phyloP scores from a whole-genome alignment of 1,140 invertebrate species.

The Phymorhynchus buccinoides region DNA sequence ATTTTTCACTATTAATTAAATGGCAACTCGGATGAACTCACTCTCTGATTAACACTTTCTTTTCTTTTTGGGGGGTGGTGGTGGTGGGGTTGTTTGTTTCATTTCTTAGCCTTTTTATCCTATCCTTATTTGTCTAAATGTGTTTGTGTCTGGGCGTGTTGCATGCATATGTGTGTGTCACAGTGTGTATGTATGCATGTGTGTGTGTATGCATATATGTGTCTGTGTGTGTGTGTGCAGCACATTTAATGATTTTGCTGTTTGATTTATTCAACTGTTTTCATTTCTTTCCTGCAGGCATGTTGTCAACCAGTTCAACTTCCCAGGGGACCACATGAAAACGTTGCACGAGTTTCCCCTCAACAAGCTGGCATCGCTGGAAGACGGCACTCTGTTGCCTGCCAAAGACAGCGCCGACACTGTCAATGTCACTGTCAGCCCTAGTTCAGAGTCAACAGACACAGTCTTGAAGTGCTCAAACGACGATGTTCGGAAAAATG shows the following conservation, averaged over 20 bases:
- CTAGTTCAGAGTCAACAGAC: too few relatives aligned
- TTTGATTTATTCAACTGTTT: background rate
- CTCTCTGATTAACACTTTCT: background rate
- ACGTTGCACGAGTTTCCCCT: conserved; percentile 23
- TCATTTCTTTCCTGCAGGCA: conserved; percentile 1
- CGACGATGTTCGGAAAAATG: background rate
- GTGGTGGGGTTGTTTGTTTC: background rate
- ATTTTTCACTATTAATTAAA: background rate
- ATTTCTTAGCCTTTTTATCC: too few relatives aligned
- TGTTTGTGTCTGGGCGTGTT: background rate
- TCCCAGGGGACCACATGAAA: conserved; percentile 15
- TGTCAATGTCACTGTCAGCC: background rate
- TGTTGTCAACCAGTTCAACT: conserved; percentile 19
- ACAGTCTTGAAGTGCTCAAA: background rate
- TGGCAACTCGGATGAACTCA: background rate
- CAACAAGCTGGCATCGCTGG: conserved; percentile 25
- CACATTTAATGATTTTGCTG: background rate
- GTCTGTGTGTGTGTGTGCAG: background rate
- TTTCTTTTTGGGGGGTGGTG: background rate
- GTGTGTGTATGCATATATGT: background rate
- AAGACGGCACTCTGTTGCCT: background rate
- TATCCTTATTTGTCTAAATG: background rate
- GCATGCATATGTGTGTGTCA: conserved; percentile 11
- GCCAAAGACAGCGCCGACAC: background rate
- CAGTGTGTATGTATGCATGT: background rate